These are phyloP conservation scores for Ephialtes manifestator DNA, from an alignment of 2,888 invertebrate species.

Conservation along the genomic window DNA sequence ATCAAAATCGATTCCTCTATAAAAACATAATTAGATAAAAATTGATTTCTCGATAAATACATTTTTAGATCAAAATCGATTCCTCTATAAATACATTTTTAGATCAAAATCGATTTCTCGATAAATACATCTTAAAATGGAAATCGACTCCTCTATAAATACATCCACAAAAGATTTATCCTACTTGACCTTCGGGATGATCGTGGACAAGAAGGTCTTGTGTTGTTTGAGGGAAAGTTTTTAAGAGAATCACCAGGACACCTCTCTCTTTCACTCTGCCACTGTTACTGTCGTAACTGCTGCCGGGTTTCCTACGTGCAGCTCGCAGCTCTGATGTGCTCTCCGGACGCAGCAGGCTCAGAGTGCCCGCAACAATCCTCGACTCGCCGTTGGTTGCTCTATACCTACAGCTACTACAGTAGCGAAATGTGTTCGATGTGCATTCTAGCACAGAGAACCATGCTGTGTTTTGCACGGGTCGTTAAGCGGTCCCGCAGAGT, in stretches of 20 bases:
- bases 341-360: constrained; percentile 54
- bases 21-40: too few relatives aligned
- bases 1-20: too few relatives aligned
- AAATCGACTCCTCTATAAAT: background rate
- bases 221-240: constrained; percentile 47
- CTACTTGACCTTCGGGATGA: background rate
- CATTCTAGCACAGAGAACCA: constrained; percentile 51
- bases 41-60: too few relatives aligned
- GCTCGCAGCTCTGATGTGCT: constrained; percentile 51
- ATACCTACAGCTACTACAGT: constrained; percentile 23
- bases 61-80: background rate
- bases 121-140: too few relatives aligned
- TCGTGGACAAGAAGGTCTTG: constrained; percentile 4
- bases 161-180: background rate
- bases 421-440: constrained; percentile 58
- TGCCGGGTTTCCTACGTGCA: constrained; percentile 45
- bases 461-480: constrained; percentile 59
- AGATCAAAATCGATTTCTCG: too few relatives aligned
- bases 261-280: constrained; percentile 27
- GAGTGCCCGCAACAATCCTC: constrained; percentile 36
- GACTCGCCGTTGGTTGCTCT: constrained; percentile 9
- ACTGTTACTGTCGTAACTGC: constrained; percentile 22
- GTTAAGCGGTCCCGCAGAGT: constrained; percentile 63
- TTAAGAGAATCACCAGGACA: constrained; percentile 41
- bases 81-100: background rate